Evolutionary conservation across 2,113 vertebrate species (phyloP).

Genomic region (Albula glossodonta): DNA sequence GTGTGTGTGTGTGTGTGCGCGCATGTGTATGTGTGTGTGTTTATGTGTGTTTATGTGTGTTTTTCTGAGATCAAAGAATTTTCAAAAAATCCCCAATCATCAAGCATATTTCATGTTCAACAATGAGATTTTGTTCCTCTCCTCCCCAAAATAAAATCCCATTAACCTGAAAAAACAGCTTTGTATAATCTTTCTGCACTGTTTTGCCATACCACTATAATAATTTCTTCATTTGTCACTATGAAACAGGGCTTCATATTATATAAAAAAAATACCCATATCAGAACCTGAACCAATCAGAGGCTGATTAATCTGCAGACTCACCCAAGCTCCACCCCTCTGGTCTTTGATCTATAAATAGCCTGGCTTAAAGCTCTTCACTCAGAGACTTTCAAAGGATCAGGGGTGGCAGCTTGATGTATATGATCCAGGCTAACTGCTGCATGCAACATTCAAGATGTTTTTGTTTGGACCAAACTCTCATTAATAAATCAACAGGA

Average conservation of each 20-base stretch:
- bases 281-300: neutral
- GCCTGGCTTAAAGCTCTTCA: neutral
- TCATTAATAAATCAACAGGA: slow-evolving; percentile 24
- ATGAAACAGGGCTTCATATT: neutral
- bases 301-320: neutral
- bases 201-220: neutral
- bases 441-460: slow-evolving; percentile 34
- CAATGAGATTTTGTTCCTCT: neutral
- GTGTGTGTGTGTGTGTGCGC: neutral
- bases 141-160: neutral
- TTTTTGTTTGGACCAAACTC: slow-evolving; percentile 29
- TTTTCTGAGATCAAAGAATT: neutral
- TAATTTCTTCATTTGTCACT: neutral
- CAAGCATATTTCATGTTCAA: neutral
- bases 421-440: slow-evolving; percentile 3
- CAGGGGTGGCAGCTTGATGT: neutral
- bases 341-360: slow-evolving; percentile 9
- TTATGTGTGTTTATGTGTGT: neutral
- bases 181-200: neutral
- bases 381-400: neutral
- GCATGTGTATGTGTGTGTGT: neutral
- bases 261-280: neutral
- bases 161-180: neutral
- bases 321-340: neutral
- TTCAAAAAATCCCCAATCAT: neutral